These are phyloP conservation scores for Aplodontia rufa DNA, from an alignment of 2,113 vertebrate genomes.

Conservation along the genomic window DNA sequence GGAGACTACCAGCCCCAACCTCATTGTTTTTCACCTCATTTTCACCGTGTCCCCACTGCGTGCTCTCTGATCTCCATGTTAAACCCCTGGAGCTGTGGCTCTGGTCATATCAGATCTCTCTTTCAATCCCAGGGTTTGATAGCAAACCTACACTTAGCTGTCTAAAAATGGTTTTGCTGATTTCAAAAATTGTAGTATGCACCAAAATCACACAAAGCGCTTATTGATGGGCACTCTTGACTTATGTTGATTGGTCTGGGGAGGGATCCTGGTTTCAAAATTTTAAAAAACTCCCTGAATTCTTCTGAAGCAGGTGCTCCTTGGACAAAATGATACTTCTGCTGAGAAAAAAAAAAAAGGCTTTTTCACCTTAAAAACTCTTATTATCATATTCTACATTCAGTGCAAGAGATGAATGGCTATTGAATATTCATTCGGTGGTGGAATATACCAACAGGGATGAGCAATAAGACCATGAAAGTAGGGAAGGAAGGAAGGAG, in stretches of 20 bases:
- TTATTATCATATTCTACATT: not conserved
- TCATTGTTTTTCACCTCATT: not conserved
- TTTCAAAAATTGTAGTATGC: not conserved
- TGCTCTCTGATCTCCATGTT: not conserved
- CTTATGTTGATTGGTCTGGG: not conserved
- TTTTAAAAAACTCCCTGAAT: not conserved
- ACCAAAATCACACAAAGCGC: not conserved
- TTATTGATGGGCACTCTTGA: not conserved
- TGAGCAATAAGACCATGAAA: not conserved
- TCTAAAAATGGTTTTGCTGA: not conserved
- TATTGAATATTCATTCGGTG: not conserved
- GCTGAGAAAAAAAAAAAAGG: not conserved
- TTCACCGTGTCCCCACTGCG: not conserved
- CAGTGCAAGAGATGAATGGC: not conserved
- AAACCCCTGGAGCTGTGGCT: not conserved
- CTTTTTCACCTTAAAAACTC: not conserved
- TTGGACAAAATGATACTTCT: not conserved
- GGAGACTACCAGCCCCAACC: not conserved
- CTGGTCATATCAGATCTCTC: not conserved
- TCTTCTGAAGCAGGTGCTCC: not conserved
- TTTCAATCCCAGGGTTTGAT: not conserved
- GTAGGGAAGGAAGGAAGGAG: no score
- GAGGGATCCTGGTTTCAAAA: not conserved
- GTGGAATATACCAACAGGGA: not conserved
- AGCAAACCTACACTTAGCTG: not conserved